A percentile compares a stretch with the other conserved stretches of the same genome.
phyloP scores from a whole-genome alignment of 2,113 vertebrate species.

The Dascyllus trimaculatus region DNA sequence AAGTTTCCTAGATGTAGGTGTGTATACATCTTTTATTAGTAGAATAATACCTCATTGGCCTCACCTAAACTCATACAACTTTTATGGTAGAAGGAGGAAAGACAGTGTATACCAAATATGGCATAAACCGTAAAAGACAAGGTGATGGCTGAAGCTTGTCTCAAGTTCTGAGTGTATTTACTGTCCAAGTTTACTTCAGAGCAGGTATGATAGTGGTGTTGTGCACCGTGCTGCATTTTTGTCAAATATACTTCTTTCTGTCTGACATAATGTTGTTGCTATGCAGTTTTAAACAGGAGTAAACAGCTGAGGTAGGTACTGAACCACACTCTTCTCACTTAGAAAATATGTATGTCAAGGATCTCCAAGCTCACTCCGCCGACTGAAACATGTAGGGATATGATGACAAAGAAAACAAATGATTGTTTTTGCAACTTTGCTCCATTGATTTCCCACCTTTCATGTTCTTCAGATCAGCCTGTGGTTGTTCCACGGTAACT shows the following conservation, averaged over 20 bases:
- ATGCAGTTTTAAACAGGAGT: conserved; percentile 72
- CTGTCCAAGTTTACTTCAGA: not conserved
- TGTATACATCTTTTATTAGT: not conserved
- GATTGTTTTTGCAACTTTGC: conserved; percentile 34
- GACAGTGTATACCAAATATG: not conserved
- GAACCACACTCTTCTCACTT: conserved; percentile 18
- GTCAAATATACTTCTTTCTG: not conserved
- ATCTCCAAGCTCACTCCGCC: conserved; percentile 16
- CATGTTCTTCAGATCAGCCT: conserved; percentile 54
- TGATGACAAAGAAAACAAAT: conserved; percentile 57
- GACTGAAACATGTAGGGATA: conserved; percentile 37
- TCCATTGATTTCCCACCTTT: conserved; percentile 41
- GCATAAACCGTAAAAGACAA: not conserved
- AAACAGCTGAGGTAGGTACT: conserved; percentile 58
- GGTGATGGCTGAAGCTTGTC: not conserved
- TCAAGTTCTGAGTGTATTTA: not conserved
- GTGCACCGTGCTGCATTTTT: conserved; percentile 17
- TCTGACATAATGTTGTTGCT: conserved; percentile 76
- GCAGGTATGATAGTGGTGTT: not conserved
- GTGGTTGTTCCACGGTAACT: conserved; percentile 71
- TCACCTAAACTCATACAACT: not conserved
- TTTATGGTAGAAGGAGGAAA: no score
- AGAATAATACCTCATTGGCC: not conserved
- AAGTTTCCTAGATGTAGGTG: not conserved
- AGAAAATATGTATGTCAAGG: conserved; percentile 49